phyloP scores from a whole-genome alignment of 2,113 vertebrate species.

The Cygnus atratus region DNA sequence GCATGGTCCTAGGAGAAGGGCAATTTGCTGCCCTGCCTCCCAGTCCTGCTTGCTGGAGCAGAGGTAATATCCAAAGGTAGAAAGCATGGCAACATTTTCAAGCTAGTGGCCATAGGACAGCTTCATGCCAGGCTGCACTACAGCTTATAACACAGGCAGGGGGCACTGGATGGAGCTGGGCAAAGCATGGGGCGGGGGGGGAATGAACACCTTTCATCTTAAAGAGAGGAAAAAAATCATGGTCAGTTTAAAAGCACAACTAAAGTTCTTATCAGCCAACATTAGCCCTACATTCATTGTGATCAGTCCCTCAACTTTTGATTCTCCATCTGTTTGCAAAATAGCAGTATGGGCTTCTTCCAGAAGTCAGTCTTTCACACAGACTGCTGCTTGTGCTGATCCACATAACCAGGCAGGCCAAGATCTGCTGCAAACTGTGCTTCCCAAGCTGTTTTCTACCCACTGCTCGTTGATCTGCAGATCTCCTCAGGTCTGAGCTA shows the following conservation, averaged over 20 bases:
- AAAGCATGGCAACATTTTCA: neutral
- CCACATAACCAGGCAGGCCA: neutral
- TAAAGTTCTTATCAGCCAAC: neutral
- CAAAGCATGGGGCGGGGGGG: neutral
- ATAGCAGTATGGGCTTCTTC: neutral
- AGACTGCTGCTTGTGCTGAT: neutral
- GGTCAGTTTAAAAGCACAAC: neutral
- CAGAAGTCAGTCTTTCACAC: neutral
- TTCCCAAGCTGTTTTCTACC: neutral
- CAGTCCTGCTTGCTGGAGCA: neutral
- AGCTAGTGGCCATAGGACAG: neutral
- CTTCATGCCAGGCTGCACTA: neutral
- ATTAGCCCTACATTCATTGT: neutral
- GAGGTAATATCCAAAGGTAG: neutral
- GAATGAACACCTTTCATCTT: neutral
- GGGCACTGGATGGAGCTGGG: neutral
- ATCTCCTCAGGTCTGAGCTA: neutral
- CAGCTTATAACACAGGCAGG: rapidly evolving
- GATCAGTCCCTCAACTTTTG: neutral
- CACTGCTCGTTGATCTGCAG: neutral
- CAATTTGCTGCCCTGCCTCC: neutral
- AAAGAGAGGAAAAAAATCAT: neutral
- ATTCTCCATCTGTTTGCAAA: neutral
- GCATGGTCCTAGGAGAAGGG: neutral
- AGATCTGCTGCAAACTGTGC: neutral